Evolutionary conservation across 2,113 vertebrate species (phyloP).

Genomic region (Colius striatus): DNA sequence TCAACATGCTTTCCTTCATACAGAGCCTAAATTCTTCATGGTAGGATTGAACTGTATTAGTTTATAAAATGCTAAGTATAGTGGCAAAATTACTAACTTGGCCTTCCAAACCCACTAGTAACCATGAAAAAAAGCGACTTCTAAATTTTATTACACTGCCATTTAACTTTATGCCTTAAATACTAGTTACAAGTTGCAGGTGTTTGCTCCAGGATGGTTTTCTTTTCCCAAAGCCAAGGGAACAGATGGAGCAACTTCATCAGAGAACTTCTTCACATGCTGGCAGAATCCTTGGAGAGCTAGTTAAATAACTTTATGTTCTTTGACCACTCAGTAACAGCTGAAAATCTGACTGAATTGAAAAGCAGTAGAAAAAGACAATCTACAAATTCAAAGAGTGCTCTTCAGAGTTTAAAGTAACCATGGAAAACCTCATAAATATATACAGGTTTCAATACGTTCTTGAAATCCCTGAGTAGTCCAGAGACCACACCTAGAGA

Average conservation of each 20-base stretch:
- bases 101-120: background rate
- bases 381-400: no score
- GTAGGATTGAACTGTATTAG: background rate
- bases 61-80: background rate
- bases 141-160: background rate
- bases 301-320: background rate
- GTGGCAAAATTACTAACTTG: background rate
- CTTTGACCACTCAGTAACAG: background rate
- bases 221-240: background rate
- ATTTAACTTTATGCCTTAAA: background rate
- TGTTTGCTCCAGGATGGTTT: background rate
- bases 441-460: background rate
- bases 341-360: background rate
- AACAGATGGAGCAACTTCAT: no score
- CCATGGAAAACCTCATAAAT: background rate
- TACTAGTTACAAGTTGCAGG: background rate
- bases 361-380: background rate
- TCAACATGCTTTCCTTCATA: background rate
- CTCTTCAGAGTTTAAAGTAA: background rate
- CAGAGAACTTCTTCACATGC: background rate
- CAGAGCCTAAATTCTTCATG: background rate
- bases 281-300: background rate
- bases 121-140: background rate
- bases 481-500: background rate
- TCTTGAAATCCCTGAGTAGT: background rate